phyloP scores from a whole-genome alignment of 2,797 vertebrate species.

The Enteromius fasciolatus region DNA sequence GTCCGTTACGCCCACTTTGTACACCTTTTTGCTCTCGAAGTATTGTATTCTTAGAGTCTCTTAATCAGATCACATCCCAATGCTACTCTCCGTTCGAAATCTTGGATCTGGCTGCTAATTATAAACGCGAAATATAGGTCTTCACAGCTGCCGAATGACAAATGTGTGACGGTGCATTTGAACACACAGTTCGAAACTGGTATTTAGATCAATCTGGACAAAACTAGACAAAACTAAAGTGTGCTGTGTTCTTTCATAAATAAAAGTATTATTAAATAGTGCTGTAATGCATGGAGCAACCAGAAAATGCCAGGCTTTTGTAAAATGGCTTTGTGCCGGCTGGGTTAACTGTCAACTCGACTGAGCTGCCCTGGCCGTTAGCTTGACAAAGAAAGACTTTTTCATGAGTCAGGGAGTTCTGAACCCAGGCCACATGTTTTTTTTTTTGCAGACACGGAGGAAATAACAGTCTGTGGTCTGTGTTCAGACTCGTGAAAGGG shows the following conservation, averaged over 20 bases:
- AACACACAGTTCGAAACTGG: neutral
- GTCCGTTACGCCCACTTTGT: conserved; percentile 40
- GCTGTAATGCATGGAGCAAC: conserved; percentile 29
- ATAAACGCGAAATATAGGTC: conserved; percentile 49
- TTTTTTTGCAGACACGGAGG: conserved; percentile 39
- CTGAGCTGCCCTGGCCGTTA: conserved; percentile 58
- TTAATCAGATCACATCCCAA: conserved; percentile 55
- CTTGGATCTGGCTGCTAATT: conserved; percentile 47
- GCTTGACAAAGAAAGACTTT: conserved; percentile 67
- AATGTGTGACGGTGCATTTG: neutral
- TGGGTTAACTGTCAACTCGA: conserved; percentile 52
- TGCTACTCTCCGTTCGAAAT: conserved; percentile 48
- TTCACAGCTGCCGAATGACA: conserved; percentile 14
- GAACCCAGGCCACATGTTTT: conserved; percentile 55
- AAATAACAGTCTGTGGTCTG: conserved; percentile 48
- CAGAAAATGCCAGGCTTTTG: conserved; percentile 36
- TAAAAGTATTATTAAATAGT: conserved; percentile 40
- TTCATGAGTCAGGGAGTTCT: conserved; percentile 76
- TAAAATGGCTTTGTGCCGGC: conserved; percentile 45
- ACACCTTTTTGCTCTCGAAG: conserved; percentile 42
- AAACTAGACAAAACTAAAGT: conserved; percentile 1
- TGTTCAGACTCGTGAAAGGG: conserved; percentile 55
- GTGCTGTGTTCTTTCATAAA: conserved; percentile 4
- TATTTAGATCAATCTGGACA: conserved; percentile 9
- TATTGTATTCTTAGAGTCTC: conserved; percentile 53